Percentiles rank a stretch among this genome's conserved stretches.
These are phyloP conservation scores for Ectemnius cavifrons DNA, from an alignment of 2,888 invertebrate genomes.

Conservation along the genomic window DNA sequence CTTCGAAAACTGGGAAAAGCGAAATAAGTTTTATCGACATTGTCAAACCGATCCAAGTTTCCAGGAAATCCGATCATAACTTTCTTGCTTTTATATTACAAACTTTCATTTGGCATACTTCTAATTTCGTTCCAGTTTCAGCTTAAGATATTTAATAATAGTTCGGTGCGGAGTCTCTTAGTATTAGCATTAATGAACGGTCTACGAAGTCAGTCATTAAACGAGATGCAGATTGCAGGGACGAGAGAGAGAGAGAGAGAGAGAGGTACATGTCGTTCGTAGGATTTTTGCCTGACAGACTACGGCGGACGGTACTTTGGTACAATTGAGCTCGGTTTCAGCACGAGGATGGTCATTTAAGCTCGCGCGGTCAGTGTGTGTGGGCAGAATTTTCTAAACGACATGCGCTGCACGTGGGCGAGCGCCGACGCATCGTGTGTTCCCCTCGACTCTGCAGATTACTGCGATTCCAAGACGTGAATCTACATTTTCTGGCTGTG, in stretches of 20 bases:
- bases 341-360: slow-evolving; percentile 28
- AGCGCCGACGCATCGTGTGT: slow-evolving; percentile 47
- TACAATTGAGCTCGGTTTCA: slow-evolving; percentile 49
- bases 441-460: slow-evolving; percentile 45
- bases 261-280: neutral
- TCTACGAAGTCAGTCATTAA: no score
- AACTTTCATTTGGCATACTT: no score
- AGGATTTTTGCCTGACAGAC: neutral
- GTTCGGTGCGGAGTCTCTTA: no score
- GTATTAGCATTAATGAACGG: no score
- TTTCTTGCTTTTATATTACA: no score
- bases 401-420: slow-evolving; percentile 54
- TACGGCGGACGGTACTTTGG: neutral
- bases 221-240: neutral
- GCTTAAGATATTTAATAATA: no score
- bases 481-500: neutral
- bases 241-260: neutral
- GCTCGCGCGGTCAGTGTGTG: slow-evolving; percentile 58
- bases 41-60: no score
- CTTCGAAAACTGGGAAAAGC: no score
- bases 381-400: slow-evolving; percentile 60
- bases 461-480: slow-evolving; percentile 23
- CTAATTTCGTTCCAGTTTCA: no score
- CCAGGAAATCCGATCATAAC: no score
- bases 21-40: no score